Conservation (phyloP, 2,113 vertebrate species). For the Corapipo altera region DNA sequence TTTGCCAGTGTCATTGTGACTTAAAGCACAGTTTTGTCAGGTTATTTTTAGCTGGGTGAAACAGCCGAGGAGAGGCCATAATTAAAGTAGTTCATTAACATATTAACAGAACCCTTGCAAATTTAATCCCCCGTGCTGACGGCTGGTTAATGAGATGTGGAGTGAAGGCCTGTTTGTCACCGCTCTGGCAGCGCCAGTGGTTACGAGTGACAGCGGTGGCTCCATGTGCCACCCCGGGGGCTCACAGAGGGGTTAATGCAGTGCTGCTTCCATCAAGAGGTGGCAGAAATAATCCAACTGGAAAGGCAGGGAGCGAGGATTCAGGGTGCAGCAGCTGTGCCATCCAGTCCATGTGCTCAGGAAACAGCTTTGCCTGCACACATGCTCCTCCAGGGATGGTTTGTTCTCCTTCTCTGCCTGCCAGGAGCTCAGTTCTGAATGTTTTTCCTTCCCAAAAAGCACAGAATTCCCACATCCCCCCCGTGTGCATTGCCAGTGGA, state of each 20-base stretch:
- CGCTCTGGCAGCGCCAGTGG: background rate
- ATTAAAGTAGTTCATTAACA: constrained; percentile 66
- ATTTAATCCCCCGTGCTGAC: background rate
- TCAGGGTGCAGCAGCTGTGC: background rate
- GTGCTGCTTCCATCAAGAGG: background rate
- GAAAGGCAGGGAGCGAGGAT: background rate
- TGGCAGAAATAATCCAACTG: background rate
- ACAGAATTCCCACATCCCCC: background rate
- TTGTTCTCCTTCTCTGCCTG: background rate
- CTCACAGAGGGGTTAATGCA: background rate
- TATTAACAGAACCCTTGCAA: constrained; percentile 49
- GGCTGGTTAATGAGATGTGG: background rate
- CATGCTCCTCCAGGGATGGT: background rate
- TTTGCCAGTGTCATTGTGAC: background rate
- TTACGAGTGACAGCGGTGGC: background rate
- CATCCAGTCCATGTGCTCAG: background rate
- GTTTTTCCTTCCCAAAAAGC: background rate
- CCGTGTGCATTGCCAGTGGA: rapidly evolving
- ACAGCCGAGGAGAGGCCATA: constrained; percentile 44
- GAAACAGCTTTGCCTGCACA: background rate
- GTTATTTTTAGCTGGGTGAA: constrained; percentile 59
- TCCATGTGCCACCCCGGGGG: background rate
- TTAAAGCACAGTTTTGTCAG: background rate
- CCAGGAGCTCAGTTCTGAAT: background rate
- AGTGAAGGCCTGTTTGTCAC: background rate